These are phyloP conservation scores for Lasiommata megera DNA, from an alignment of 2,888 invertebrate species.

Conservation along the genomic window DNA sequence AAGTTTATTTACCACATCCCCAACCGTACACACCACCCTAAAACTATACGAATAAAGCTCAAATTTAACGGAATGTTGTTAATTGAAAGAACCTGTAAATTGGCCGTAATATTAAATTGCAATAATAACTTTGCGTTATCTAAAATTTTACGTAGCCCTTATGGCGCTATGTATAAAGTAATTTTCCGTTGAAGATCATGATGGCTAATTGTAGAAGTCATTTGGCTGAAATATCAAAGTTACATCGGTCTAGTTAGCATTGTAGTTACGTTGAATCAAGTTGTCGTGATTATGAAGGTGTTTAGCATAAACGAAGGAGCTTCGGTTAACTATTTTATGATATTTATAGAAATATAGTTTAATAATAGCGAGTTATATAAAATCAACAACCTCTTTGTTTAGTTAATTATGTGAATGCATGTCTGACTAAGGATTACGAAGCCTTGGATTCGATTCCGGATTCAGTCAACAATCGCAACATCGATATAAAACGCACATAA, in stretches of 20 bases:
- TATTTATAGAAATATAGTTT: not conserved
- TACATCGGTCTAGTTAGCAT: constrained; percentile 72
- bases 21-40: constrained; percentile 30
- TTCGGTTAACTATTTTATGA: constrained; percentile 12
- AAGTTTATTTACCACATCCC: constrained; percentile 40
- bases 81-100: constrained; percentile 19
- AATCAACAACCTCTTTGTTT: too few species aligned
- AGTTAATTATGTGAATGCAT: too few species aligned
- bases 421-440: too few species aligned
- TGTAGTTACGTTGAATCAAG: constrained; percentile 73
- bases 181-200: constrained; percentile 5
- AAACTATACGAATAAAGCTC: constrained; percentile 31
- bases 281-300: constrained; percentile 76
- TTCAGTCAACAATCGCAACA: too few species aligned
- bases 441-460: too few species aligned
- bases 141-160: not conserved
- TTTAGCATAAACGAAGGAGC: constrained; percentile 47
- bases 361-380: too few species aligned
- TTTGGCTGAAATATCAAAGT: constrained; percentile 50
- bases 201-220: constrained; percentile 5
- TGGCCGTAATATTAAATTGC: constrained; percentile 24
- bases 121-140: not conserved
- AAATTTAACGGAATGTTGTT: constrained; percentile 23
- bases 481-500: too few species aligned
- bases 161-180: not conserved